These are phyloP conservation scores for Calliopsis andreniformis DNA, from an alignment of 1,140 invertebrate species.

Conservation along the genomic window DNA sequence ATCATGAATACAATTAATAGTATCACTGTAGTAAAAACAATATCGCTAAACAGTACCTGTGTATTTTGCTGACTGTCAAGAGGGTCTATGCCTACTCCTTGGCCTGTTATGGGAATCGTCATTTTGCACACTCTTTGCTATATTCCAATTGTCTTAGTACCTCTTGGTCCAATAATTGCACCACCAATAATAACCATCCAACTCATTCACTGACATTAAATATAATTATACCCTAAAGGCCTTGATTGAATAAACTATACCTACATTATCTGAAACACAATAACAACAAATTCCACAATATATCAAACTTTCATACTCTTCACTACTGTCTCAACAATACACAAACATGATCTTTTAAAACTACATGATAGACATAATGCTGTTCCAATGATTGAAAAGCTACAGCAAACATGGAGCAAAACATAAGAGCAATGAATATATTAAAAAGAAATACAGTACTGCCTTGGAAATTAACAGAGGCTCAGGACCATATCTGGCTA, in stretches of 20 bases:
- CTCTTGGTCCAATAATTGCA: slow-evolving; percentile 72
- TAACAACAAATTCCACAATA: background rate
- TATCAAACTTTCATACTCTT: background rate
- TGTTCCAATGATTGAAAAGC: background rate
- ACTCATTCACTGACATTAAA: slow-evolving; percentile 80
- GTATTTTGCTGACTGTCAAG: slow-evolving; percentile 83
- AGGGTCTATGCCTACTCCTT: slow-evolving; percentile 83
- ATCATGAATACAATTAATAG: background rate
- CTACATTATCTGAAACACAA: slow-evolving; percentile 80
- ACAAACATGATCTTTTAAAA: background rate
- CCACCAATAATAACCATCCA: slow-evolving; percentile 76
- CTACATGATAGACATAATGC: background rate
- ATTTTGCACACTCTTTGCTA: slow-evolving; percentile 74
- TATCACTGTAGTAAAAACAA: background rate
- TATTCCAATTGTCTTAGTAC: slow-evolving; percentile 68
- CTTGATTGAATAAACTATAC: slow-evolving; percentile 78
- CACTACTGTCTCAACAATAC: background rate
- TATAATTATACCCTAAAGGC: slow-evolving; percentile 78
- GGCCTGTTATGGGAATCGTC: slow-evolving; percentile 85
- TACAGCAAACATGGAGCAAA: background rate
- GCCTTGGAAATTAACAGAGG: no score
- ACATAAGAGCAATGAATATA: background rate
- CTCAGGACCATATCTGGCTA: no score
- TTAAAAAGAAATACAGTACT: no score
- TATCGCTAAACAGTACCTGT: slow-evolving; percentile 74